Evolutionary conservation across 2,888 invertebrate species (phyloP), one percentile per base, ranked within the genome.

Genomic region (Cyaniris semiargus): DNA sequence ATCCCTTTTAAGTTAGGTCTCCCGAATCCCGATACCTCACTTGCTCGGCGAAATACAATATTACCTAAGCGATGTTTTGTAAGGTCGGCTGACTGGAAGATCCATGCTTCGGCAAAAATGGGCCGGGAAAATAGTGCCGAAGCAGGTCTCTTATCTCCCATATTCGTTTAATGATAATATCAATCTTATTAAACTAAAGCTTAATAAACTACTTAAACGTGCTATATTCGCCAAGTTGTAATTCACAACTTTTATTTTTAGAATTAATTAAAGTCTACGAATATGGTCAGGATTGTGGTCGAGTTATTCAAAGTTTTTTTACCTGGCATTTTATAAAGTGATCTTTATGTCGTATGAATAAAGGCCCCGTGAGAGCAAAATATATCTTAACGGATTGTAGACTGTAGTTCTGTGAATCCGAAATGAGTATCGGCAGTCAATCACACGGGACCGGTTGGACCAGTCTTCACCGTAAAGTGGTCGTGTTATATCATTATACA

Each of bases 361-460:
- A 53, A 53, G 18, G 4, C 18, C 18, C 18, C 3, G 13, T 18
- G 53, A 53, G 53, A 53, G 53, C 18, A 18, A 53, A 53, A 44
- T 44, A 53, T 53, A 53, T 53, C 18, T 53, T 48, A 48, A 15
- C 53, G 53, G 53, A 18, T 15, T 18, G 18, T 53, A 18, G 18
- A 53, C 53, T 53, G 66, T 27, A 31, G 27, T 74, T 74, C 74
- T 74, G 23, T 74, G 74, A 74, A 74, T 74, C 74, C 38, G 7
- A 74, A 74, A 74, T 74, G 74, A 74, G 48, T 74, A 74, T 74
- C 53, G 53, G 48, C 74, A 74, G 74, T 74, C 74, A 74, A 74
- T 74, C 74, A 74, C 74, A 8, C 48, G 15, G 38, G 31, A 74
- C 74, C 48, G 74, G 74, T 74, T 74, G 66, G 27, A 66, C 66